Base-by-base conservation (phyloP, 1,140 invertebrate species). In the Spodoptera litura region DNA sequence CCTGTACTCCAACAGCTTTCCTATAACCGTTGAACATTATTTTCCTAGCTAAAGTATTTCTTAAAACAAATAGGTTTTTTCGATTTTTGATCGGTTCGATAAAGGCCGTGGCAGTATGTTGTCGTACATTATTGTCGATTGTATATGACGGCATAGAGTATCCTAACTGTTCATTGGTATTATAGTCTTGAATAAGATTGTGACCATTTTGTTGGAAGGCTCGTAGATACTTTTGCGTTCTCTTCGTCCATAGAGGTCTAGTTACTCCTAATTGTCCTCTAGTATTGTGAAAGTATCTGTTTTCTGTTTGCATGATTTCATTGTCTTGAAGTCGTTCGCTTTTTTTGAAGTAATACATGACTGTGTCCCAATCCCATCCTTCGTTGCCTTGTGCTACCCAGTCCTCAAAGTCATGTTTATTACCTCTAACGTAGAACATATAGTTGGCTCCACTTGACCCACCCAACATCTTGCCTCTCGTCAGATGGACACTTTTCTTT, bases 401-500 rank as follows among this genome's bases (percentile, higher is more conserved):
- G 12, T 96, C 90, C 84, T 99, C 97, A 84, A 98, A 99, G 85
- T 99, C 98, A 11, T 95, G 89, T 78, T 93, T 95, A 89, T 96
- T 95, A 44, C 97, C 98, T 80, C 98, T 94, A 0, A 98, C 97
- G 89, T 99, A 99, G 0, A 98, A 95, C 98, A 99, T 99, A 80
- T 98, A 99, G 87, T 99, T 99, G 0, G 99, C 93, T 0, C 97
- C 97, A 35, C 97, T 97, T 0, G 97, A 98, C 0, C 98, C 98
- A 3, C 98, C 98, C 0, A 98, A 89, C 0, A 97, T 97, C 81
- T 97, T 98, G 1, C 97, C 97, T 38, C 97, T 80, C 0, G 74
- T 81, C 9, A 73, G 49, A 52, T 78, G 96, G 84, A 97, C 97
- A 0, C 95, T 95, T 2, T 95, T 95, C 4, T 94, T 94, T 15